Conservation (phyloP, 2,113 vertebrate species). For the Albula goreensis region DNA sequence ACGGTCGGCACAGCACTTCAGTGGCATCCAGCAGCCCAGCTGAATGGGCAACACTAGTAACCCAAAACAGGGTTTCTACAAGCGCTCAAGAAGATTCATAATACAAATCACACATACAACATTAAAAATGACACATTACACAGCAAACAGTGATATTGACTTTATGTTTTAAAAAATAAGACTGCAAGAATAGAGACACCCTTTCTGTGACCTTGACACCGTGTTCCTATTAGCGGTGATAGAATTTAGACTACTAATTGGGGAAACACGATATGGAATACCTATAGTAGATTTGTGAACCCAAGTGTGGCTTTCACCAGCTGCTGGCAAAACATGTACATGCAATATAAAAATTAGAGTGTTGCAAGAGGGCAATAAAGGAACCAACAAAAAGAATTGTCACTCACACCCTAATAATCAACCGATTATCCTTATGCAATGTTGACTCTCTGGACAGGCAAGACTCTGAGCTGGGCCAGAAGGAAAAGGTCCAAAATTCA, state of each 20-base stretch:
- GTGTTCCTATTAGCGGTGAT: background rate
- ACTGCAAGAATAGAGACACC: background rate
- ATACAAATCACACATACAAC: too few relatives aligned
- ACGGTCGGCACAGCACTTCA: slow-evolving; percentile 22
- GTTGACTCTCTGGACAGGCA: background rate
- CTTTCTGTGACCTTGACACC: background rate
- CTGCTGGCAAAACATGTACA: background rate
- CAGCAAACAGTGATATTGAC: too few relatives aligned
- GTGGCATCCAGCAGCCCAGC: slow-evolving; percentile 34
- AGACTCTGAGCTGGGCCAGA: background rate
- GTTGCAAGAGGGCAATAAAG: background rate
- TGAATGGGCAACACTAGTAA: background rate
- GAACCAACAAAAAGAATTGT: background rate
- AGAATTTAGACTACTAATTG: background rate
- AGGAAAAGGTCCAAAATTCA: background rate
- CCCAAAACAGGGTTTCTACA: too few relatives aligned
- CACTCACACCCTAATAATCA: too few relatives aligned
- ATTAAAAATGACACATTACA: too few relatives aligned
- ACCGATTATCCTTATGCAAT: background rate
- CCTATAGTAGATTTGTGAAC: background rate
- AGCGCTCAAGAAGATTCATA: too few relatives aligned
- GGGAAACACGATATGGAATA: background rate
- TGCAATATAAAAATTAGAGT: background rate
- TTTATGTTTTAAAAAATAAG: too few relatives aligned
- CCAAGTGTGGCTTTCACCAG: background rate